Base-by-base conservation (phyloP, 1,140 invertebrate genomes). In the Aphelinus atriplicis region DNA sequence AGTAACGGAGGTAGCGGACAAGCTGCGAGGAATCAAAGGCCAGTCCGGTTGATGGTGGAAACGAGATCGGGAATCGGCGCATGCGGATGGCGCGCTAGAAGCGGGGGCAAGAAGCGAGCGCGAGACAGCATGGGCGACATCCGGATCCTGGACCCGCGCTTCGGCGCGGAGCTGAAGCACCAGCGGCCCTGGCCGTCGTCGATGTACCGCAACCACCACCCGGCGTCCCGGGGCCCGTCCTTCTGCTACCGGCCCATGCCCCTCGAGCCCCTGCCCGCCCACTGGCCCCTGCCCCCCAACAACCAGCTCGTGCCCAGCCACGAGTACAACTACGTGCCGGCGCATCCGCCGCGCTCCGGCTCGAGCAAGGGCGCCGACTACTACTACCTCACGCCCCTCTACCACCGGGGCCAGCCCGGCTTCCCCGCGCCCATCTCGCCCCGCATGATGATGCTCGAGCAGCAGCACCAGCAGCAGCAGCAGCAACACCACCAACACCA, bases 361-460 rank as follows among this genome's bases (percentile, higher is more conserved):
- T 79, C 80, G 0, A 90, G 90, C 79, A 92, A 92, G 77, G 90
- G 90, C 2, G 85, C 91, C 2, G 92, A 94, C 77, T 92, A 93
- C 78, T 93, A 93, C 80, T 92, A 92, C 76, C 81, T 93, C 66
- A 90, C 92, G 7, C 92, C 92, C 1, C 88, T 92, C 79, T 94
- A 92, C 76, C 83, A 92, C n/a, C 89, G 90, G 72, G 90, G 87
- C 0, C 78, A 76, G 7, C 89, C 82, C 81, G 82, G 86, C 80
- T 77, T 83, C 80, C 75, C 83, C 1, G 78, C 83, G 0, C 79
- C 83, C 0, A 77, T 81, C 0, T 81, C 83, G 1, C 80, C 82
- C 1, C 74, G 81, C n/a, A 84, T 88, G 83, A 82, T 89, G 87
- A 65, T 89, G 82, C 85, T 90, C 87, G 79, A 89, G 79, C 82